These are phyloP conservation scores for Lutraria rhynchaena DNA, from an alignment of 1,140 invertebrate genomes.

Conservation along the genomic window DNA sequence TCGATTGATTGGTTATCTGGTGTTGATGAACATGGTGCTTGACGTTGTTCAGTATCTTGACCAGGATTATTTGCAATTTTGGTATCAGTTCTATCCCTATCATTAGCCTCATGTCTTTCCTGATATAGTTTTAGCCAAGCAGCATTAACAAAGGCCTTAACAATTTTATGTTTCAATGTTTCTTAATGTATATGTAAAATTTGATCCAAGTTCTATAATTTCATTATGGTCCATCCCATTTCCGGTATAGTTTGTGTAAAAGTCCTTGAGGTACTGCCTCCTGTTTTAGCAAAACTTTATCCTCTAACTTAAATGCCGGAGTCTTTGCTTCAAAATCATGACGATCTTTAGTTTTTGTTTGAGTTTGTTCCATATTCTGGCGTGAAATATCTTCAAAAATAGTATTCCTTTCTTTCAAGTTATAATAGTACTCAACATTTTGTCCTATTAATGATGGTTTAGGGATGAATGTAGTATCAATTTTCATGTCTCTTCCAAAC, in stretches of 20 bases:
- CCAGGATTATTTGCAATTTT: no score
- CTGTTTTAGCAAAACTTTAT: constrained; percentile 26
- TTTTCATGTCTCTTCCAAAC: constrained; percentile 33
- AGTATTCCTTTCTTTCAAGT: constrained; percentile 3
- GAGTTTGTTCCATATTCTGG: not conserved
- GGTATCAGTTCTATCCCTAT: constrained; percentile 13
- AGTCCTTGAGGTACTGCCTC: constrained; percentile 4
- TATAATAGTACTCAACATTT: constrained; percentile 1
- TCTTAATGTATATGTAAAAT: constrained; percentile 44
- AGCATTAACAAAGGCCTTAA: constrained; percentile 25
- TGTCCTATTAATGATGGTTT: constrained; percentile 11
- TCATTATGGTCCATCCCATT: constrained; percentile 46
- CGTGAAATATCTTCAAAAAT: constrained; percentile 18
- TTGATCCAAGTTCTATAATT: constrained; percentile 35
- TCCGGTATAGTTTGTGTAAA: constrained; percentile 20
- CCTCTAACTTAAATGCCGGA: constrained; percentile 8
- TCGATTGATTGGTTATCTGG: no score
- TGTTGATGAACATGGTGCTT: no score
- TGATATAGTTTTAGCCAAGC: constrained; percentile 28
- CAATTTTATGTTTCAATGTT: constrained; percentile 19
- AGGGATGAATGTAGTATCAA: constrained; percentile 34
- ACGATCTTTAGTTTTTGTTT: constrained; percentile 6
- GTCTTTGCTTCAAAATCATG: constrained; percentile 16
- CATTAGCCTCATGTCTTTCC: constrained; percentile 11
- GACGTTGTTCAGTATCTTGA: no score